Conservation (phyloP, 2,113 vertebrate species). For the Turdus rufiventris region DNA sequence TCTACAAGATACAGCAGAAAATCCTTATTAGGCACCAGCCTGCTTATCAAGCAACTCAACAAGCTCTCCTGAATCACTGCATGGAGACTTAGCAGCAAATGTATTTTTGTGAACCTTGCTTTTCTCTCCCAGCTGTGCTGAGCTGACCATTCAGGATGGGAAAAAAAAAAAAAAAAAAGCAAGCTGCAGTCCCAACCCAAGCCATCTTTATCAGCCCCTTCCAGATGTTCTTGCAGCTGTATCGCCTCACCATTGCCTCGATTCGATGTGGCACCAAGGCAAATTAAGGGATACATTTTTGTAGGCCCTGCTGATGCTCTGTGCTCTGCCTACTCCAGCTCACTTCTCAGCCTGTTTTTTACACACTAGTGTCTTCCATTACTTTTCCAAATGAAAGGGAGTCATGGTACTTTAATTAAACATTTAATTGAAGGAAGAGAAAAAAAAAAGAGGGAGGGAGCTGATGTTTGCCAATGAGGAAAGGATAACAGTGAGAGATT, state of each 20-base stretch:
- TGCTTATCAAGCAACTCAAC: background rate
- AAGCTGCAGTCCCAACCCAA: background rate
- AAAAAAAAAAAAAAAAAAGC: background rate
- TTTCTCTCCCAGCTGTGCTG: background rate
- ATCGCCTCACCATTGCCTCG: background rate
- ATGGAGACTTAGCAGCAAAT: background rate
- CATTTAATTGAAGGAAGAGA: slow-evolving; percentile 33
- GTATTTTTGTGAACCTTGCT: fast-evolving
- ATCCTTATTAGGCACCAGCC: background rate
- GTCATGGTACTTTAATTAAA: slow-evolving; percentile 58
- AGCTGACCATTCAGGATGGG: background rate
- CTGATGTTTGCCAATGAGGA: slow-evolving; percentile 27
- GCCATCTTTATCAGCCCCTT: slow-evolving; percentile 21
- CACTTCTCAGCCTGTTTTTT: background rate
- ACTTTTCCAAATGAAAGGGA: slow-evolving; percentile 47
- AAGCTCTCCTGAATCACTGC: background rate
- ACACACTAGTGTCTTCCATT: slow-evolving; percentile 17
- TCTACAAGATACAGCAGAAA: slow-evolving; percentile 11
- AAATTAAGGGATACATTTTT: background rate
- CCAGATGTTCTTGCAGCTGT: slow-evolving; percentile 45
- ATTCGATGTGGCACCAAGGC: background rate
- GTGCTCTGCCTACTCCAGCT: background rate
- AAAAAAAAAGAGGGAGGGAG: background rate
- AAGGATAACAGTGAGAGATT: slow-evolving; percentile 33
- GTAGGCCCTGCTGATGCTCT: background rate